phyloP scores from a whole-genome alignment of 2,797 vertebrate genomes.

The Enteromius radiatus region DNA sequence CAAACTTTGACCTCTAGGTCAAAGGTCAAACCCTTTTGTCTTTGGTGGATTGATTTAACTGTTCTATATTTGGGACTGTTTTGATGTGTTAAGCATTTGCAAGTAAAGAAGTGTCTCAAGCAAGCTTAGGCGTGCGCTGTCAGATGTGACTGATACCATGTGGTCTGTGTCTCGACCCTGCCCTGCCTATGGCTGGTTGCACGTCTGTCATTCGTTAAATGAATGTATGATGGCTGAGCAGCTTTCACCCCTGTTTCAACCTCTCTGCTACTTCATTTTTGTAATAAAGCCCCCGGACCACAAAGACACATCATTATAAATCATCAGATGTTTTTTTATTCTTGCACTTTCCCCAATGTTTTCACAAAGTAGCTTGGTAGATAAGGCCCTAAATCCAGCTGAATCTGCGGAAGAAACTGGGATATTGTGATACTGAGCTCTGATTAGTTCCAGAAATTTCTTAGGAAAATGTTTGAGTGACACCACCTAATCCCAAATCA shows the following conservation, averaged over 20 bases:
- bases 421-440: neutral
- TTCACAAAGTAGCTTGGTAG: conserved; percentile 12
- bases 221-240: neutral
- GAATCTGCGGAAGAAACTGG: neutral
- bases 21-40: conserved; percentile 5
- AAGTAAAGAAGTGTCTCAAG: conserved; percentile 6
- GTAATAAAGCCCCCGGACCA: conserved; percentile 1
- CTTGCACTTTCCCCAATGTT: neutral
- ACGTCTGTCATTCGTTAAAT: conserved; percentile 7
- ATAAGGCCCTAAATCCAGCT: conserved; percentile 18
- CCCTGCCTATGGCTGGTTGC: conserved; percentile 29
- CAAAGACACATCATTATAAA: conserved; percentile 14
- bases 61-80: conserved; percentile 18
- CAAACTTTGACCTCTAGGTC: conserved; percentile 1
- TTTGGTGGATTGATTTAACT: neutral
- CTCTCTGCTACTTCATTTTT: neutral
- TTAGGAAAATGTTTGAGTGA: conserved; percentile 16
- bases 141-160: conserved; percentile 33
- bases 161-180: neutral
- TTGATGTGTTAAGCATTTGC: conserved; percentile 23
- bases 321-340: conserved; percentile 19
- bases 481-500: neutral
- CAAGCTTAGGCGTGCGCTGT: conserved; percentile 25
- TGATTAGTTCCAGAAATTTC: conserved; percentile 32
- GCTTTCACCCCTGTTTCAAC: conserved; percentile 12